These are phyloP conservation scores for Myiozetetes cayanensis DNA, from an alignment of 2,113 vertebrate genomes.

Conservation along the genomic window DNA sequence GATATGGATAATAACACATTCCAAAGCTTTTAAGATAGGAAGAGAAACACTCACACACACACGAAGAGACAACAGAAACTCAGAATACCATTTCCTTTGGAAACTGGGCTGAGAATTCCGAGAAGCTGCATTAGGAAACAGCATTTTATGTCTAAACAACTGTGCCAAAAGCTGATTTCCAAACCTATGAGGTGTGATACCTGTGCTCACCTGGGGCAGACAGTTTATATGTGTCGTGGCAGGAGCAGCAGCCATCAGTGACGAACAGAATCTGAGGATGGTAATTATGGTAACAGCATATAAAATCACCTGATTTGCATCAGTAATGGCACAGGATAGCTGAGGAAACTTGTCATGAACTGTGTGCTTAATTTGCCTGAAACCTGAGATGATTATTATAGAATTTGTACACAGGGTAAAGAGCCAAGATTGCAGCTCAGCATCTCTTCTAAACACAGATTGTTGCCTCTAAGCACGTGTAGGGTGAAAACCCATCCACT, in stretches of 20 bases:
- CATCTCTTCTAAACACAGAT: not conserved
- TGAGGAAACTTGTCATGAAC: not conserved
- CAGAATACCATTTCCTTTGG: not conserved
- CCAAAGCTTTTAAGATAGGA: not conserved
- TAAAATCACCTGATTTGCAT: conserved; percentile 4
- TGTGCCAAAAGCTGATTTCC: not conserved
- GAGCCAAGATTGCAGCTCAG: not conserved
- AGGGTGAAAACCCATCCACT: not conserved
- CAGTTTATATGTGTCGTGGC: not conserved
- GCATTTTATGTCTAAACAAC: not conserved
- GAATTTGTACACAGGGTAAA: not conserved
- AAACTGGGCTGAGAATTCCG: not conserved
- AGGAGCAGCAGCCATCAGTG: not conserved
- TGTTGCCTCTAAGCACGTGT: not conserved
- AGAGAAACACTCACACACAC: not conserved
- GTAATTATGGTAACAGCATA: not conserved
- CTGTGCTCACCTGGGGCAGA: not conserved
- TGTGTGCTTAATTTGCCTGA: not conserved
- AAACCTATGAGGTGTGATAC: not conserved
- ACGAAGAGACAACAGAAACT: not conserved
- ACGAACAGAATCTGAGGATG: not conserved
- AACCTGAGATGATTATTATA: not conserved
- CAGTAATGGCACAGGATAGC: not conserved
- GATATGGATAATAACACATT: not conserved
- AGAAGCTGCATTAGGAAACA: not conserved